Evolutionary conservation across 2,888 invertebrate genomes (phyloP), one percentile per base, ranked within the genome.

Genomic region (Napeogenes inachia): DNA sequence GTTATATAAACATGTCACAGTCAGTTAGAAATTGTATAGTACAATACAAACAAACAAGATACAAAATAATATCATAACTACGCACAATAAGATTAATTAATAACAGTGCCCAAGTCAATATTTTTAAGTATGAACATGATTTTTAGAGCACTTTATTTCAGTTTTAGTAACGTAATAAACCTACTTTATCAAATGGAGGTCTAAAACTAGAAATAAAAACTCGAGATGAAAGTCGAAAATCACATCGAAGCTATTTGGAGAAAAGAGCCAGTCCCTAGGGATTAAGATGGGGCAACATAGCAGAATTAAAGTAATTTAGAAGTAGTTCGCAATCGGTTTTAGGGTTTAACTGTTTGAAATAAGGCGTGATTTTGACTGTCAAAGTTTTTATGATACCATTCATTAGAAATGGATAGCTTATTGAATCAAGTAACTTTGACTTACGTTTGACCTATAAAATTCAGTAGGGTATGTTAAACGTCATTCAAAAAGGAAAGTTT

Each of bases 141-240:
- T 42, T 42, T 42, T 42, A 42, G 2, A 42, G 10, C 42, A 42
- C 1, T 10, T 6, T 42, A 42, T 42, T 42, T 42, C 10, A 42
- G 3, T 42, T 3, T 42, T 42, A 38, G 42, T 10, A 10, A 10
- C 69, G 72, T 71, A 77, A 75, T 75, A 74, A 75, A 74, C 64
- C 69, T 68, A 65, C 68, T 68, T 68, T 60, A 68, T 74, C 68
- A 74, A 76, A 78, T 76, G 75, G 71, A 71, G 56, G 50, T 47
- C 68, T 57, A 63, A 63, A 64, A 70, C 66, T 68, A 71, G 71
- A 68, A 73, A 73, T 71, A 65, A 68, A 78, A 74, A 70, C 21
- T 75, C 21, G 65, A 73, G 75, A 72, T 72, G 67, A 78, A 77
- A 77, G 72, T 76, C 69, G 74, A 78, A 76, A 77, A 78, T 79